Evolutionary conservation across 1,140 invertebrate genomes (phyloP).

Genomic region (Zelostemma sp.): DNA sequence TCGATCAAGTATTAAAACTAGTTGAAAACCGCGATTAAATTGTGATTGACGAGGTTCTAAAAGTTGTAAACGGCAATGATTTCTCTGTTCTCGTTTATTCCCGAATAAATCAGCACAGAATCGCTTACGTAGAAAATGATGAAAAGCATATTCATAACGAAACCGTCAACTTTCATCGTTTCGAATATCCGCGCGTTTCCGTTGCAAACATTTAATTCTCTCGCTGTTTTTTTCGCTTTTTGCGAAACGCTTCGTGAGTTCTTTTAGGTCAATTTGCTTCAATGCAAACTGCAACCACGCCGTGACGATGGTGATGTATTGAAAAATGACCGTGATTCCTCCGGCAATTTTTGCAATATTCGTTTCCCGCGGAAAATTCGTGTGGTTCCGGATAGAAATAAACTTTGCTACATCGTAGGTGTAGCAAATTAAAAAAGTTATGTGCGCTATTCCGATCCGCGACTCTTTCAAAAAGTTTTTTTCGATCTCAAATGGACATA

Average conservation of each 20-base stretch:
- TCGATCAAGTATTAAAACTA: not conserved
- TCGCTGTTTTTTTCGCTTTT: not conserved
- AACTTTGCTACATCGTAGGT: slow-evolving; percentile 13
- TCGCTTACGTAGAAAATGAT: not conserved
- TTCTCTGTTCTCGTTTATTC: not conserved
- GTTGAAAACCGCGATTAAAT: not conserved
- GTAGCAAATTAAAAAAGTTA: slow-evolving; percentile 18
- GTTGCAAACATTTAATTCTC: not conserved
- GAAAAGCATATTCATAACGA: not conserved
- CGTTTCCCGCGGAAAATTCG: slow-evolving; percentile 15
- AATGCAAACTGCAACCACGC: slow-evolving; percentile 32
- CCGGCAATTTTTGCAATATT: slow-evolving; percentile 25
- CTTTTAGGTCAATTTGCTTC: slow-evolving; percentile 13
- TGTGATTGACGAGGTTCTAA: not conserved
- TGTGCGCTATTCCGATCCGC: slow-evolving; percentile 10
- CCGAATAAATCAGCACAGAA: not conserved
- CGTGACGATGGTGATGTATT: slow-evolving; percentile 15
- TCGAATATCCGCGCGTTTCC: not conserved
- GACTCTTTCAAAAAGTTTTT: slow-evolving; percentile 4
- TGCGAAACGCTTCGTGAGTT: slow-evolving; percentile 7
- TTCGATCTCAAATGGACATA: slow-evolving; percentile 26
- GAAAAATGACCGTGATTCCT: slow-evolving; percentile 24
- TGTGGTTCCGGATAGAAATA: not conserved
- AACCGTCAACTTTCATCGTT: not conserved
- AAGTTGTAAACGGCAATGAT: not conserved